These are phyloP conservation scores for Andrena marginata DNA, from an alignment of 2,888 invertebrate species.

Conservation along the genomic window DNA sequence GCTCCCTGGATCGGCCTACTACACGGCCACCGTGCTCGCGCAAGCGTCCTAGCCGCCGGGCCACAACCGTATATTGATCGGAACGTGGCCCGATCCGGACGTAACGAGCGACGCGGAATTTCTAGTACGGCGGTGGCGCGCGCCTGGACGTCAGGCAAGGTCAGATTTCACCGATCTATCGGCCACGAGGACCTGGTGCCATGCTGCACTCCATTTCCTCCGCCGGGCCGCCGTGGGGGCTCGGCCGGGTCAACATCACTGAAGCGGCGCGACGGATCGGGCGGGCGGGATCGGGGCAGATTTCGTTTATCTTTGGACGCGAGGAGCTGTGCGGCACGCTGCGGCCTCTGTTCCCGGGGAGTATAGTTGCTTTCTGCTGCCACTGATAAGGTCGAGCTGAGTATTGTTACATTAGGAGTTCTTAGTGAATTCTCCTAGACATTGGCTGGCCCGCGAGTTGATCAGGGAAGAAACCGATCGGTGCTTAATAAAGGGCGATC, in stretches of 20 bases:
- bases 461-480: background rate
- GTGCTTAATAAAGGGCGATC: background rate
- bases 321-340: too few relatives aligned
- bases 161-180: constrained; percentile 52
- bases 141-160: constrained; percentile 56
- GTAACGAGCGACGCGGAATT: constrained; percentile 58
- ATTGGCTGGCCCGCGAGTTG: background rate
- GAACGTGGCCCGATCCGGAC: constrained; percentile 56
- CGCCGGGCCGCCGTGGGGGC: too few relatives aligned
- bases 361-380: too few relatives aligned
- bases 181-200: constrained; percentile 31
- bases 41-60: constrained; percentile 63
- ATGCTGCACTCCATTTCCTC: background rate
- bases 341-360: too few relatives aligned
- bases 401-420: too few relatives aligned
- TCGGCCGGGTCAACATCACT: too few relatives aligned
- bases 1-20: constrained; percentile 68
- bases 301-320: background rate
- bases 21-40: constrained; percentile 53
- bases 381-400: too few relatives aligned
- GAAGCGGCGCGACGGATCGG: too few relatives aligned
- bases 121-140: constrained; percentile 39
- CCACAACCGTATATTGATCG: constrained; percentile 71
- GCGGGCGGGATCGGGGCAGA: background rate
- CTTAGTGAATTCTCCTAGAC: background rate